phyloP scores from a whole-genome alignment of 2,888 invertebrate genomes.

The Callyntrura guangdongensis region DNA sequence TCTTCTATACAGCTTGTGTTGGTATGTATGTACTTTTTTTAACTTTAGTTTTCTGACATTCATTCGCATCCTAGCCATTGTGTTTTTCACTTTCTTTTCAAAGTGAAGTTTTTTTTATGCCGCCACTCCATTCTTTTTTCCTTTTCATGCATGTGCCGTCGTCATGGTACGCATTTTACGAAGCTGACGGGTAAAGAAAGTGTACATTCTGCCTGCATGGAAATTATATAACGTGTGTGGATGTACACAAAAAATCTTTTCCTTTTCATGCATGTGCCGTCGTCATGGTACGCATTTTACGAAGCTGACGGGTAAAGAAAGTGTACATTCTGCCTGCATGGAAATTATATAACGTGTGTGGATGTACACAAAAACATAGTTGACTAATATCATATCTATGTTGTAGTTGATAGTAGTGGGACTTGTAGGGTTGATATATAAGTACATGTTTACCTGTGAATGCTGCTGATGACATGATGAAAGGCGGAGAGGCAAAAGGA shows the following conservation, averaged over 20 bases:
- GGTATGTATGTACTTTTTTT: slow-evolving; percentile 8
- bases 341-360: not conserved
- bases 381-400: not conserved
- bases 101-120: slow-evolving; percentile 20
- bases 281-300: slow-evolving; percentile 19
- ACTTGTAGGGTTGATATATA: not conserved
- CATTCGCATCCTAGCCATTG: slow-evolving; percentile 62
- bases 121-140: slow-evolving; percentile 25
- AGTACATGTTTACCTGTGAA: slow-evolving; percentile 47
- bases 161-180: slow-evolving; percentile 17
- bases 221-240: not conserved
- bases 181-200: slow-evolving; percentile 12
- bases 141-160: slow-evolving; percentile 8
- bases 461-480: slow-evolving; percentile 38
- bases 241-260: not conserved
- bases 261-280: slow-evolving; percentile 6
- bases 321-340: not conserved
- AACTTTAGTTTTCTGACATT: slow-evolving; percentile 45
- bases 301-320: slow-evolving; percentile 13
- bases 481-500: not conserved
- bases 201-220: not conserved
- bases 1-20: slow-evolving; percentile 7
- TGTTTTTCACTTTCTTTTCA: slow-evolving; percentile 43
- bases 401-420: not conserved
- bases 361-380: not conserved